Conservation (phyloP, 2,888 invertebrate genomes). For the Fissipunctia ypsillon region DNA sequence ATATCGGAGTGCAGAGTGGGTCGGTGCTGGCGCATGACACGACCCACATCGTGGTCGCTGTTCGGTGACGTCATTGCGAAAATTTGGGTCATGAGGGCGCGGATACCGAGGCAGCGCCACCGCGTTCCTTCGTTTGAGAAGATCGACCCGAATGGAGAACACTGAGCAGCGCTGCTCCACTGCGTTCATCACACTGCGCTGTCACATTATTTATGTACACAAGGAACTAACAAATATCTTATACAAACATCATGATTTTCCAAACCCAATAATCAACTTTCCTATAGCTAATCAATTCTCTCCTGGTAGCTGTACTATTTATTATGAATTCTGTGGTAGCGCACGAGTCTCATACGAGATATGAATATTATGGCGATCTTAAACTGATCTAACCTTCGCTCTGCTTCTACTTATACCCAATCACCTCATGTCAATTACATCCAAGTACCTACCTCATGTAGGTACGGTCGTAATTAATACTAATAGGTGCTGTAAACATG, state of each 20-base stretch:
- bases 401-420: conserved; percentile 8
- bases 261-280: not conserved
- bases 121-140: conserved; percentile 66
- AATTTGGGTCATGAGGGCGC: conserved; percentile 88
- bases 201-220: not conserved
- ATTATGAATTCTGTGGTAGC: no score
- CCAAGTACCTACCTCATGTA: conserved; percentile 19
- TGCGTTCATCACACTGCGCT: conserved; percentile 9
- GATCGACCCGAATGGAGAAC: conserved; percentile 64
- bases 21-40: conserved; percentile 73
- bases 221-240: not conserved
- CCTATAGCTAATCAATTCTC: not conserved
- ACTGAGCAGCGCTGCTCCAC: conserved; percentile 33
- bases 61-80: conserved; percentile 86
- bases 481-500: conserved; percentile 46
- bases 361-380: conserved; percentile 33
- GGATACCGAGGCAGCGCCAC: conserved; percentile 72
- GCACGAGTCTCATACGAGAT: not conserved
- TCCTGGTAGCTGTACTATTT: no score
- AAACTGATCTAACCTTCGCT: conserved; percentile 53
- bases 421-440: conserved; percentile 42
- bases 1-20: conserved; percentile 69
- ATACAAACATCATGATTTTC: conserved; percentile 14
- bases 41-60: conserved; percentile 84
- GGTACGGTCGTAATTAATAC: conserved; percentile 36